Percentiles rank a stretch among this genome's conserved stretches.
Evolutionary conservation across 1,140 invertebrate genomes (phyloP).

Genomic region (Pteromalus puparum): DNA sequence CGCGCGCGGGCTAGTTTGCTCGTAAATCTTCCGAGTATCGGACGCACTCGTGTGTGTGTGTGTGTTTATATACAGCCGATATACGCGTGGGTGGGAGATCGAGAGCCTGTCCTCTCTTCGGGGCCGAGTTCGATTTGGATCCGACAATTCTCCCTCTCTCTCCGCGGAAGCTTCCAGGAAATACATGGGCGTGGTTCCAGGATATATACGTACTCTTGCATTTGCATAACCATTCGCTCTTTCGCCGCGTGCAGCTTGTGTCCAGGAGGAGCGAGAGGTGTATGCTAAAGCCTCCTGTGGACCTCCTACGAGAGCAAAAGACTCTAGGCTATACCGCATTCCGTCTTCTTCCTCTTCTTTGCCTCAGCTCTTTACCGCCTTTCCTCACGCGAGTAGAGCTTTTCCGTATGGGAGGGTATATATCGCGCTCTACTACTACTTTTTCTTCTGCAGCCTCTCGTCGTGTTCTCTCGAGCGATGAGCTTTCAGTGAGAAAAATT

Average conservation of each 20-base stretch:
- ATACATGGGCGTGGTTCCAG: conserved; percentile 71
- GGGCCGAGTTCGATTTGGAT: conserved; percentile 64
- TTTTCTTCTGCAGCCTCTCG: not conserved
- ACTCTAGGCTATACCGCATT: not conserved
- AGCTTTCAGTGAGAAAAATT: conserved; percentile 38
- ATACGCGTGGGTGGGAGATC: conserved; percentile 53
- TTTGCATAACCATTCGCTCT: conserved; percentile 69
- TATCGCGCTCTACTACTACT: not conserved
- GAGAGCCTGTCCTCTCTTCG: not conserved
- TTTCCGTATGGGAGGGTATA: not conserved
- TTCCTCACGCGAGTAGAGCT: not conserved
- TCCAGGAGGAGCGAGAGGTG: not conserved
- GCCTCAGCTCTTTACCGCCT: not conserved
- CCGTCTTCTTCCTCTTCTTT: conserved; percentile 10
- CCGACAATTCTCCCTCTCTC: conserved; percentile 63
- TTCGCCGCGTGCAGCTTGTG: conserved; percentile 1
- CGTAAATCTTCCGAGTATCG: conserved; percentile 71
- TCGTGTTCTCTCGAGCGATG: conserved; percentile 25
- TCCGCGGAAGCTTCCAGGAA: conserved; percentile 68
- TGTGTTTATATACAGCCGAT: not conserved
- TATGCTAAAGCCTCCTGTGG: not conserved
- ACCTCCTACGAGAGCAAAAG: not conserved
- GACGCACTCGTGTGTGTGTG: conserved; percentile 53
- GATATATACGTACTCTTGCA: conserved; percentile 72
- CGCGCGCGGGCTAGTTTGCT: conserved; percentile 65